phyloP scores from a whole-genome alignment of 2,888 invertebrate genomes.

The Xestoiulus laeticollis region DNA sequence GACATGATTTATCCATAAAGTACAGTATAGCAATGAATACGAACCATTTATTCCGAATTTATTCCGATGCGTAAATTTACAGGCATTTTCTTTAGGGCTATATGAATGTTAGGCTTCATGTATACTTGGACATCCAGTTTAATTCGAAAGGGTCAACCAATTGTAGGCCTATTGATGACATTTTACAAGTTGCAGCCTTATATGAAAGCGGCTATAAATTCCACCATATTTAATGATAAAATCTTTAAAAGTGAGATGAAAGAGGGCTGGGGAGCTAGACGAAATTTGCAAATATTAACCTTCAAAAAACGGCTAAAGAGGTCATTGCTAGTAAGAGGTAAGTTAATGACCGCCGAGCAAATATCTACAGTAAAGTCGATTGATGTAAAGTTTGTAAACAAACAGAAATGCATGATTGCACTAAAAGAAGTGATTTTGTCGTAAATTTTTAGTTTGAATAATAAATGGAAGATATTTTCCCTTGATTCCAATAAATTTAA shows the following conservation, averaged over 20 bases:
- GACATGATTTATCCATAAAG: no score
- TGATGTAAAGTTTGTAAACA: conserved; percentile 39
- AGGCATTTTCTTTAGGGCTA: no score
- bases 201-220: neutral
- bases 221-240: neutral
- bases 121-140: neutral
- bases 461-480: no score
- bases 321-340: conserved; percentile 27
- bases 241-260: conserved; percentile 24
- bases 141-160: neutral
- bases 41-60: no score
- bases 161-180: no score
- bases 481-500: no score
- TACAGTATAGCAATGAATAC: no score
- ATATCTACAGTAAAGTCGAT: neutral
- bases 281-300: conserved; percentile 41
- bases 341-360: neutral
- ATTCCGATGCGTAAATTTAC: no score
- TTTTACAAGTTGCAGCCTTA: neutral
- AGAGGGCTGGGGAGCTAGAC: neutral
- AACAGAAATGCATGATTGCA: neutral
- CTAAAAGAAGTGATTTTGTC: neutral
- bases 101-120: no score
- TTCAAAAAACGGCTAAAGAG: conserved; percentile 19
- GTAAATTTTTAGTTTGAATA: neutral